These are phyloP conservation scores for Phania funesta DNA, from an alignment of 2,888 invertebrate genomes.

Conservation along the genomic window DNA sequence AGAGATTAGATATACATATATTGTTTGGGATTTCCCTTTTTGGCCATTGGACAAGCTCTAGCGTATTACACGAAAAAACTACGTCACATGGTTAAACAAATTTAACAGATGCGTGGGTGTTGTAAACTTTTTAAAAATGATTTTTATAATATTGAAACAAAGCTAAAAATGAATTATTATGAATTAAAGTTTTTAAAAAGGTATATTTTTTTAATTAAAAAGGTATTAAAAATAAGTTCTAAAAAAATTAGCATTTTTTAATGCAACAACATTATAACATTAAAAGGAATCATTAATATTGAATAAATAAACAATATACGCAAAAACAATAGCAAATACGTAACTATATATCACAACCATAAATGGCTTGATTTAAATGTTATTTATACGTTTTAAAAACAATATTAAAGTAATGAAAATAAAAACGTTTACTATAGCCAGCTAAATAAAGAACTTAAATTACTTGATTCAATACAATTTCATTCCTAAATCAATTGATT, in stretches of 20 bases:
- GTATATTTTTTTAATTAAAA: too few species aligned
- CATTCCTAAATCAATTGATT: slow-evolving; percentile 3
- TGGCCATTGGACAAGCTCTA: neutral
- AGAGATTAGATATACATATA: too few species aligned
- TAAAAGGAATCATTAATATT: slow-evolving; percentile 52
- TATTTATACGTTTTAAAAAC: slow-evolving; percentile 10
- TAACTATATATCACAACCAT: slow-evolving; percentile 46
- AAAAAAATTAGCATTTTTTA: too few species aligned
- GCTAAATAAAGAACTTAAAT: slow-evolving; percentile 22
- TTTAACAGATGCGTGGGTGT: neutral
- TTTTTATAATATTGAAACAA: neutral
- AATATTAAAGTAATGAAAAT: neutral
- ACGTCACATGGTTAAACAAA: neutral
- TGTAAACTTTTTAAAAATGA: neutral
- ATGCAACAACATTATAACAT: too few species aligned
- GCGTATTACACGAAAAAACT: neutral
- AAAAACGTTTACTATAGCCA: slow-evolving; percentile 6
- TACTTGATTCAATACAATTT: slow-evolving; percentile 20
- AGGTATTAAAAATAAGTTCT: too few species aligned
- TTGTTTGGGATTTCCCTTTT: slow-evolving; percentile 50
- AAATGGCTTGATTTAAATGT: slow-evolving; percentile 57
- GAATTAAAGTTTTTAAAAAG: neutral
- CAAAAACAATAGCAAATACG: slow-evolving; percentile 26
- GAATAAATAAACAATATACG: slow-evolving; percentile 18
- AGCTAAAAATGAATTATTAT: neutral